A percentile compares a stretch with the other conserved stretches of the same genome.
Evolutionary conservation across 1,140 invertebrate genomes (phyloP).

Genomic region (Hylaeus anthracinus): DNA sequence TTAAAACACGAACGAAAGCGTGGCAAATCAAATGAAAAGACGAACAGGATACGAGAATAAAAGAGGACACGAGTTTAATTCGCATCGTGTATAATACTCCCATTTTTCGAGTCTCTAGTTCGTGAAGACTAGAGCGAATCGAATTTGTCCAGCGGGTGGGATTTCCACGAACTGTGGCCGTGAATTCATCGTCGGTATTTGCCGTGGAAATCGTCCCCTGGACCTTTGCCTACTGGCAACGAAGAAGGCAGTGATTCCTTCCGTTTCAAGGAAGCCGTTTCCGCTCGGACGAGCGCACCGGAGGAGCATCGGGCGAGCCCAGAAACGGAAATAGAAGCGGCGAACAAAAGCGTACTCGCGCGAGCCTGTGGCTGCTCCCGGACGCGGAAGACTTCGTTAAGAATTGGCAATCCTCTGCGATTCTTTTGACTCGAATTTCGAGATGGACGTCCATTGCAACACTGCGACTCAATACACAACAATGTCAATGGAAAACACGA

Average conservation of each 20-base stretch:
- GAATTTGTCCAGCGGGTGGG: background rate
- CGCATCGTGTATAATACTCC: too few species aligned
- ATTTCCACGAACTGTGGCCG: background rate
- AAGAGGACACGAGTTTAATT: too few species aligned
- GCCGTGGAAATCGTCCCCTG: background rate
- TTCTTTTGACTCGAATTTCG: background rate
- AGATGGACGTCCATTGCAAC: background rate
- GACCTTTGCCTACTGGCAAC: slow-evolving; percentile 21
- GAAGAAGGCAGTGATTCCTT: slow-evolving; percentile 25
- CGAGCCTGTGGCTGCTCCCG: background rate
- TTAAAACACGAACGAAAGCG: too few species aligned
- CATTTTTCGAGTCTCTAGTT: too few species aligned
- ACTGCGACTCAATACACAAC: too few species aligned
- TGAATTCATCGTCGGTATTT: background rate
- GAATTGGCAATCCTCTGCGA: slow-evolving; percentile 15
- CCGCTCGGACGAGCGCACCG: background rate
- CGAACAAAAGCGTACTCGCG: slow-evolving; percentile 2
- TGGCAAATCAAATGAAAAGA: too few species aligned
- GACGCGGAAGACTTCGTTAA: slow-evolving; percentile 35
- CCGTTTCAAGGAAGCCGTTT: background rate
- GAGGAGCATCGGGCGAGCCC: background rate
- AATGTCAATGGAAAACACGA: too few species aligned
- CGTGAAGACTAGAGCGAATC: background rate
- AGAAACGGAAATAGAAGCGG: background rate
- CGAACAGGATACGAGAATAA: too few species aligned